Conservation (phyloP, 2,888 invertebrate species). For the Pocota personata region DNA sequence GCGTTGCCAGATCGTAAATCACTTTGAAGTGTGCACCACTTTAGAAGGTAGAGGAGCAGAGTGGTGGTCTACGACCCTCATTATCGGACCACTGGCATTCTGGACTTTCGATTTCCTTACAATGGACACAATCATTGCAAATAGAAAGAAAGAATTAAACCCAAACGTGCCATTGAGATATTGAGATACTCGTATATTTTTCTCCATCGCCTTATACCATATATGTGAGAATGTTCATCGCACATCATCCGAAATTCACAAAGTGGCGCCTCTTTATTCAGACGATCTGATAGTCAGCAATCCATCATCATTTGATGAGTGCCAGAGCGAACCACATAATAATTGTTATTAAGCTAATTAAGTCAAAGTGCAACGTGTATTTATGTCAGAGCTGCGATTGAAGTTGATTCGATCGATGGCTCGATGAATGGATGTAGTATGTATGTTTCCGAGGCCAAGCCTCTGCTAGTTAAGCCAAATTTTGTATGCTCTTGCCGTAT, state of each 20-base stretch:
- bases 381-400: slow-evolving; percentile 78
- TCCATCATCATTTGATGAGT: slow-evolving; percentile 73
- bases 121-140: slow-evolving; percentile 58
- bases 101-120: slow-evolving; percentile 72
- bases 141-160: slow-evolving; percentile 43
- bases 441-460: slow-evolving; percentile 33
- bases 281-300: slow-evolving; percentile 68
- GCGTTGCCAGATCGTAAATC: slow-evolving; percentile 82
- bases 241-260: slow-evolving; percentile 54
- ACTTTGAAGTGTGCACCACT: slow-evolving; percentile 81
- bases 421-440: slow-evolving; percentile 60
- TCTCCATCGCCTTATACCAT: background rate
- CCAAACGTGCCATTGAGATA: slow-evolving; percentile 36
- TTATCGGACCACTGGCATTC: slow-evolving; percentile 58
- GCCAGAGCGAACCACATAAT: slow-evolving; percentile 77
- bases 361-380: slow-evolving; percentile 78
- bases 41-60: slow-evolving; percentile 58
- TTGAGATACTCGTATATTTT: slow-evolving; percentile 21
- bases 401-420: slow-evolving; percentile 72
- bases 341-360: slow-evolving; percentile 81
- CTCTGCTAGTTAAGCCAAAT: slow-evolving; percentile 67
- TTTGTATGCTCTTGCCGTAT: slow-evolving; percentile 62
- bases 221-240: slow-evolving; percentile 32
- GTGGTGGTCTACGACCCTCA: slow-evolving; percentile 70
- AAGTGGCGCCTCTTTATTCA: slow-evolving; percentile 64